A percentile compares a stretch with the other conserved stretches of the same genome.
Evolutionary conservation across 2,888 invertebrate species (phyloP).

Genomic region (Sthenelais limicola): DNA sequence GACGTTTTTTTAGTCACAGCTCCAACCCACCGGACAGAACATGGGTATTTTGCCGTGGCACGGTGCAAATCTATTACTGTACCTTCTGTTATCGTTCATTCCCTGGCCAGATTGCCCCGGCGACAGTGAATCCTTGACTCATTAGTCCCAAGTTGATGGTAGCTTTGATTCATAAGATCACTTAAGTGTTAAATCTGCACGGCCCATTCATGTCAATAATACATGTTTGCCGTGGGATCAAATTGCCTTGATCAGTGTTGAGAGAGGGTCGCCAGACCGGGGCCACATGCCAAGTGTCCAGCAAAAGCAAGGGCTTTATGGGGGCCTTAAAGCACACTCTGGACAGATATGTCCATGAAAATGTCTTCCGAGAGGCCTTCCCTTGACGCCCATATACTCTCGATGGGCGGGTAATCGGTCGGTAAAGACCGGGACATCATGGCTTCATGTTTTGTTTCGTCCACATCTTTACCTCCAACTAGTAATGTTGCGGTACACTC

Average conservation of each 20-base stretch:
- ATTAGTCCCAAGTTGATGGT: too few species aligned
- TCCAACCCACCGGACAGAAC: too few species aligned
- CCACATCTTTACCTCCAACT: too few species aligned
- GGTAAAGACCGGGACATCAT: too few species aligned
- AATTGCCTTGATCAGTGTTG: slow-evolving; percentile 36
- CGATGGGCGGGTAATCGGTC: too few species aligned
- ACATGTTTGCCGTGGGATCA: slow-evolving; percentile 28
- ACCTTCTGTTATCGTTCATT: not conserved
- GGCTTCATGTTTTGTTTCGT: too few species aligned
- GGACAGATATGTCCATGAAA: slow-evolving; percentile 35
- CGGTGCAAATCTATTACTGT: too few species aligned
- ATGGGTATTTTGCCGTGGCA: too few species aligned
- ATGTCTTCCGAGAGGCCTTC: too few species aligned
- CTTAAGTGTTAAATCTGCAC: slow-evolving; percentile 36
- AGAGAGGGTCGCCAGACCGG: not conserved
- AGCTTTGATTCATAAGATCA: slow-evolving; percentile 36
- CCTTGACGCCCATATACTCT: too few species aligned
- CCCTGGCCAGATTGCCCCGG: not conserved
- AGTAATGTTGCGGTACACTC: too few species aligned
- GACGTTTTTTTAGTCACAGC: too few species aligned
- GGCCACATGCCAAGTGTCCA: not conserved
- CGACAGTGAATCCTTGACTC: not conserved
- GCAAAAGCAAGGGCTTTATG: slow-evolving; percentile 17
- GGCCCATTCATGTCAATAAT: slow-evolving; percentile 25
- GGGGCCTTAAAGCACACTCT: slow-evolving; percentile 21